Percentiles rank a stretch among this genome's conserved stretches.
phyloP scores from a whole-genome alignment of 1,140 invertebrate genomes.

The Philopotamus ludificatus region DNA sequence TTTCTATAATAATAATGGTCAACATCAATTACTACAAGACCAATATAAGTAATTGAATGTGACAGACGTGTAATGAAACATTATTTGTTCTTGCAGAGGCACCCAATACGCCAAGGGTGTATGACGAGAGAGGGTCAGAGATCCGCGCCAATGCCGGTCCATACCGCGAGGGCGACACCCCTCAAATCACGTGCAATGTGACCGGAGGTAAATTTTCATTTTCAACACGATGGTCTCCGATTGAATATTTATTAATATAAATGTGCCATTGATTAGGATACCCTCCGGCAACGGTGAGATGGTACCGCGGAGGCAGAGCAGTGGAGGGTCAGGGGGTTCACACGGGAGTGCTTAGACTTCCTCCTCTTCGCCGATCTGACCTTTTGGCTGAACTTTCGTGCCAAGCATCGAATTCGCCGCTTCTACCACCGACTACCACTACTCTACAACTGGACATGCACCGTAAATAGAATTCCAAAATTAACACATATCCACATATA shows the following conservation, averaged over 20 bases:
- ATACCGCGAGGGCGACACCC: slow-evolving; percentile 78
- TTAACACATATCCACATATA: background rate
- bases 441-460: slow-evolving; percentile 70
- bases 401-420: slow-evolving; percentile 72
- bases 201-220: slow-evolving; percentile 70
- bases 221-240: slow-evolving; percentile 1
- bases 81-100: slow-evolving; percentile 79
- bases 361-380: slow-evolving; percentile 60
- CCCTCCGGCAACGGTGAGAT: slow-evolving; percentile 78
- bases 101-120: slow-evolving; percentile 75
- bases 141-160: slow-evolving; percentile 74
- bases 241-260: slow-evolving; percentile 19
- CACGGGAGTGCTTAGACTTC: slow-evolving; percentile 58
- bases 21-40: too few species aligned
- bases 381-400: slow-evolving; percentile 70
- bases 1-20: too few species aligned
- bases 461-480: slow-evolving; percentile 58
- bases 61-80: too few species aligned
- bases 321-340: slow-evolving; percentile 41
- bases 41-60: too few species aligned
- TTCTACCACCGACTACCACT: slow-evolving; percentile 66
- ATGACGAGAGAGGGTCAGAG: slow-evolving; percentile 73
- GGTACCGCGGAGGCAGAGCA: slow-evolving; percentile 76
- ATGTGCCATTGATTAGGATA: slow-evolving; percentile 60
- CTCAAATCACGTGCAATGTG: slow-evolving; percentile 80